Percentiles rank a stretch among this genome's conserved stretches.
phyloP scores from a whole-genome alignment of 2,888 invertebrate species.

The Synanthedon formicaeformis region DNA sequence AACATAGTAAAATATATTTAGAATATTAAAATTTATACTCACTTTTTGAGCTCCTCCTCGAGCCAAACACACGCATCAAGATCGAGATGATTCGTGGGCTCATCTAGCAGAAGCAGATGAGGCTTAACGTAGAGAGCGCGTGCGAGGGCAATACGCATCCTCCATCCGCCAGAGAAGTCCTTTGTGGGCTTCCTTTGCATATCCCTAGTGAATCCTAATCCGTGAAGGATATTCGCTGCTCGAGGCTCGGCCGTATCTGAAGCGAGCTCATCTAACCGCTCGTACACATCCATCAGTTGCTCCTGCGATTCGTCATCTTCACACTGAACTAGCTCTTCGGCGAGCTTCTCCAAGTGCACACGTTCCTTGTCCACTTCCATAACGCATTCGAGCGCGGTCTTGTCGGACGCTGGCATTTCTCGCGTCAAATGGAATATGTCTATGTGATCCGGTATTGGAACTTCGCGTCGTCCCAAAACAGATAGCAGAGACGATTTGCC shows the following conservation, averaged over 20 bases:
- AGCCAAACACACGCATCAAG: constrained; percentile 99
- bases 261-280: constrained; percentile 95
- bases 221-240: constrained; percentile 94
- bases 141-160: constrained; percentile 98
- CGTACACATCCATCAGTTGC: constrained; percentile 97
- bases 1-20: too few relatives aligned
- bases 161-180: constrained; percentile 96
- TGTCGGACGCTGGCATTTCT: constrained; percentile 98
- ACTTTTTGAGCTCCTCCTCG: constrained; percentile 95
- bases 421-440: constrained; percentile 97
- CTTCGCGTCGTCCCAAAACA: constrained; percentile 91
- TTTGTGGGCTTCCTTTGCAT: constrained; percentile 90
- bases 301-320: constrained; percentile 95
- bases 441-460: constrained; percentile 95
- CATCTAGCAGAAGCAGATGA: constrained; percentile 94
- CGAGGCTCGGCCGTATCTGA: constrained; percentile 95
- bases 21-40: constrained; percentile 19
- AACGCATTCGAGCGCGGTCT: constrained; percentile 94
- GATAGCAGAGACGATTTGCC: constrained; percentile 95
- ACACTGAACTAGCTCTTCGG: constrained; percentile 87
- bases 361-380: constrained; percentile 99
- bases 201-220: constrained; percentile 91
- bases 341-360: constrained; percentile 88
- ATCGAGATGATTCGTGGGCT: constrained; percentile 99
- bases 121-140: constrained; percentile 98